Percentiles rank a stretch among this genome's conserved stretches.
phyloP scores from a whole-genome alignment of 2,113 vertebrate genomes.

The Puma concolor region DNA sequence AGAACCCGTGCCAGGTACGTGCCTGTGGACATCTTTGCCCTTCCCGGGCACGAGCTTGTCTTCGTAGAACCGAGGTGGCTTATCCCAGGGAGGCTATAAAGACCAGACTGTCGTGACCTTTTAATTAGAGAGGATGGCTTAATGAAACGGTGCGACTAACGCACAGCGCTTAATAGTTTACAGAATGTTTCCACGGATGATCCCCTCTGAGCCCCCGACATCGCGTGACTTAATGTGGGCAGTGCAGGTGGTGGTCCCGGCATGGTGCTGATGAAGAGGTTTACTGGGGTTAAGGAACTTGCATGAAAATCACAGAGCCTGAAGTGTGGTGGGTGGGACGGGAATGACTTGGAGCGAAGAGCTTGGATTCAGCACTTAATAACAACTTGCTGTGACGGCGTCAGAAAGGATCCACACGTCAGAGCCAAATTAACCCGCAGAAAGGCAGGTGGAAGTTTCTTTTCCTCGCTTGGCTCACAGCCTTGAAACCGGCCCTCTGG shows the following conservation, averaged over 20 bases:
- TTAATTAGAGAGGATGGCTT: accelerated
- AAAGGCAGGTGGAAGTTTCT: background rate
- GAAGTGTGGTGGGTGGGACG: background rate
- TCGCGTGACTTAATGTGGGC: background rate
- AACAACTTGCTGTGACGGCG: background rate
- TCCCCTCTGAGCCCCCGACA: accelerated
- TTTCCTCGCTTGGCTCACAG: background rate
- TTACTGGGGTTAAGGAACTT: background rate
- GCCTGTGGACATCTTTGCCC: background rate
- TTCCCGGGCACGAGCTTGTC: background rate
- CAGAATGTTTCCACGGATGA: accelerated
- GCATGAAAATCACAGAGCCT: background rate
- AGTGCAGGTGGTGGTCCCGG: background rate
- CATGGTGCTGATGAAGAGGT: background rate
- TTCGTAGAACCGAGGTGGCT: background rate
- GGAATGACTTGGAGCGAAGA: background rate
- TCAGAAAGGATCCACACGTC: background rate
- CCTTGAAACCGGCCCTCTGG: background rate
- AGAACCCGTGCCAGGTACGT: background rate
- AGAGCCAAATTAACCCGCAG: background rate
- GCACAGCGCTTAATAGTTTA: background rate
- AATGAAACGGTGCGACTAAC: accelerated
- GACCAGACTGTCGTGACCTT: background rate
- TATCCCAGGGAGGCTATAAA: background rate
- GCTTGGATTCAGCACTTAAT: background rate